Evolutionary conservation across 2,113 vertebrate genomes (phyloP), one percentile per base, ranked within the genome.

Genomic region (Lampris megalopsis): DNA sequence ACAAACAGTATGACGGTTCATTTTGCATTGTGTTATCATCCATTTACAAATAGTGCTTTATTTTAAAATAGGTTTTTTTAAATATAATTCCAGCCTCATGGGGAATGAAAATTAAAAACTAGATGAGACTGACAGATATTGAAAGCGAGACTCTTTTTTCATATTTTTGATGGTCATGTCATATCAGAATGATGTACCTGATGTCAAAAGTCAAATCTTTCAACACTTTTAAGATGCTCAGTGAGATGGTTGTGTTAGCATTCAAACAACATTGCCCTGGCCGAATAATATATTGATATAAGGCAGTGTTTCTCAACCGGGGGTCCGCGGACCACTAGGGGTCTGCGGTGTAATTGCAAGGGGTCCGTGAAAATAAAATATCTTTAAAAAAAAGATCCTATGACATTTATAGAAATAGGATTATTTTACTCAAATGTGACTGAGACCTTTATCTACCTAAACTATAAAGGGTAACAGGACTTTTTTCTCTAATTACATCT

Each of bases 1-100:
- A 82, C 48, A 13, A 63, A 70, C 75, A 80, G 81, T 87, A 90
- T 86, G 83, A 77, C 74, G 36, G 45, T n/a, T 50, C 86, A 84
- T 91, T 71, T 84, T 83, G 69, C 85, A 85, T 87, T 84, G 73
- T 83, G 82, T 68, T 81, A 78, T 90, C 86, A 84, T 77, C 36
- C 87, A 88, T 89, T 54, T 68, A 50, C 52, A 5, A 71, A 60
- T 4, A 82, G 68, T 13, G 68, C 59, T 62, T 52, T 67, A 60
- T 48, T 24, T 24, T 13, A 54, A 71, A 72, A 68, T 66, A 61
- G 38, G 49, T 60, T 37, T 11, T 69, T 63, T 57, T 73, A 24
- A 24, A 24, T 24, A 24, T 24, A 38, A 63, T 68, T 67, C 60
- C 36, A 73, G 59, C 9, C 0, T 13, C 35, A 53, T n/a, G 50